phyloP scores from a whole-genome alignment of 2,888 invertebrate species.

The Acrobasis repandana region DNA sequence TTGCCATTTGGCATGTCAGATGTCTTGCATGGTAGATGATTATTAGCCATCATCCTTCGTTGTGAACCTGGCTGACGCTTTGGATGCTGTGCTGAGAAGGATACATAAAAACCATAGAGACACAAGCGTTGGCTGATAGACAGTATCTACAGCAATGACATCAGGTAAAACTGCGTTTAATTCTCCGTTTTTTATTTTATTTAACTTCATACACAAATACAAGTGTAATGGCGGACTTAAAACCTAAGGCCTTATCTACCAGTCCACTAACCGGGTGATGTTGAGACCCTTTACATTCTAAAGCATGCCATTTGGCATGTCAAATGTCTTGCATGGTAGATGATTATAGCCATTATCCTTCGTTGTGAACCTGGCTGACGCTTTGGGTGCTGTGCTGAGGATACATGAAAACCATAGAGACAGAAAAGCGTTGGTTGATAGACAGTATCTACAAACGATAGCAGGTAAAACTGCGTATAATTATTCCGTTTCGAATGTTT shows the following conservation, averaged over 20 bases:
- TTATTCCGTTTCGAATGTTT: conserved; percentile 55
- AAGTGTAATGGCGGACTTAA: too few relatives aligned
- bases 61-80: conserved; percentile 93
- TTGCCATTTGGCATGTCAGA: too few relatives aligned
- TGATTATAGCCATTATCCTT: too few relatives aligned
- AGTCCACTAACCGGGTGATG: too few relatives aligned
- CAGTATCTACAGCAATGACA: conserved; percentile 98
- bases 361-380: conserved; percentile 93
- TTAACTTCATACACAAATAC: too few relatives aligned
- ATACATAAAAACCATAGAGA: conserved; percentile 95
- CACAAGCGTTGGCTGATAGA: conserved; percentile 95
- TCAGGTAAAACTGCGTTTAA: conserved; percentile 73
- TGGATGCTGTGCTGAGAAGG: conserved; percentile 92
- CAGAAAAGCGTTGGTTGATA: conserved; percentile 95
- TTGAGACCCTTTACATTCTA: too few relatives aligned
- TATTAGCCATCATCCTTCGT: too few relatives aligned
- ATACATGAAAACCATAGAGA: conserved; percentile 95
- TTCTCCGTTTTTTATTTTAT: too few relatives aligned
- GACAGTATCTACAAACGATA: conserved; percentile 98
- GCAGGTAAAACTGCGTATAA: conserved; percentile 73
- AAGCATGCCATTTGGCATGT: too few relatives aligned
- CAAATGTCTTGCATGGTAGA: too few relatives aligned
- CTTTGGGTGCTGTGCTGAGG: conserved; percentile 92
- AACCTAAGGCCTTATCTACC: too few relatives aligned
- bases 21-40: too few relatives aligned